phyloP scores from a whole-genome alignment of 2,113 vertebrate species.

The Tragelaphus strepsiceros region DNA sequence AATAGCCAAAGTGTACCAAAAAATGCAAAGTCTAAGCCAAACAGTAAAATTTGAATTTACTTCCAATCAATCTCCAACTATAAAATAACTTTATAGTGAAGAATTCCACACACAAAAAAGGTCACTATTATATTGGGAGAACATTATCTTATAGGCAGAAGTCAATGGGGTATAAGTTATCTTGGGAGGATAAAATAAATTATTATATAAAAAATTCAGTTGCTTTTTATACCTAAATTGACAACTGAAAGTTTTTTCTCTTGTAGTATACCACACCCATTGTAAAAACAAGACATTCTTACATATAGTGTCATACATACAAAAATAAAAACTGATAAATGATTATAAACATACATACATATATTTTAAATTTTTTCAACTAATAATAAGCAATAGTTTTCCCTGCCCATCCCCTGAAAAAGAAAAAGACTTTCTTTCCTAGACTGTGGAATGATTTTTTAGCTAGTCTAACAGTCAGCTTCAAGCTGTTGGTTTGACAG shows the following conservation, averaged over 20 bases:
- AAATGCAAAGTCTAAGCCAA: background rate
- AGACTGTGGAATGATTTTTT: background rate
- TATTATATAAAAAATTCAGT: background rate
- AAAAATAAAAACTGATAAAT: background rate
- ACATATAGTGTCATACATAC: background rate
- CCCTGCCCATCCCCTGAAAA: background rate
- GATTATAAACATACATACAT: background rate
- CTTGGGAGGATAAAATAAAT: background rate
- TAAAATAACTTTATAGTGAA: background rate
- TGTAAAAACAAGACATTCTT: background rate
- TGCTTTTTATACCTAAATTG: background rate
- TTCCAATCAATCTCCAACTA: background rate
- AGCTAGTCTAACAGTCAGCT: background rate
- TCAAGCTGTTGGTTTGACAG: background rate
- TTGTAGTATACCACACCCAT: background rate
- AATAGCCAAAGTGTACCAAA: background rate
- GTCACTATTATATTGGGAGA: background rate
- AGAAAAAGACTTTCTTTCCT: background rate
- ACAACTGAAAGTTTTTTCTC: background rate
- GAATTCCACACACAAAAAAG: background rate
- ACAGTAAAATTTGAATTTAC: background rate
- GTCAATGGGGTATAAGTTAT: background rate
- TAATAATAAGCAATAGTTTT: background rate
- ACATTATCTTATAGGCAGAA: background rate
- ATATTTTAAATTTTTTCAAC: background rate